Conservation (phyloP, 2,888 invertebrate genomes). For the Coelinius sp. region DNA sequence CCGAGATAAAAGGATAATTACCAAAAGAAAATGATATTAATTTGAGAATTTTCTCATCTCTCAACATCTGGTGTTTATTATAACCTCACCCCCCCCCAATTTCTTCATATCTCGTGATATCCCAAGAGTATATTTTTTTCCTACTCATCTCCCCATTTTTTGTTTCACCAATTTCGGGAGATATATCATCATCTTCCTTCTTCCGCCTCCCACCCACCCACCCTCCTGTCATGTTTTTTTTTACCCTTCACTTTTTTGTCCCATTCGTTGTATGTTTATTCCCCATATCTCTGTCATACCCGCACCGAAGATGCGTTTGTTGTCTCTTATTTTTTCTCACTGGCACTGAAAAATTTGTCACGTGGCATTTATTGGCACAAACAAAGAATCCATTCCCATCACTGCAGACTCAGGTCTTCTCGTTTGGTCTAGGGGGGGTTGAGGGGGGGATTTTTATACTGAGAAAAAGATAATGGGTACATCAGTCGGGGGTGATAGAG, state of each 20-base stretch:
- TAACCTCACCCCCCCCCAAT: too few species aligned
- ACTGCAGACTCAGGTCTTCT: slow-evolving; percentile 9
- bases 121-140: not conserved
- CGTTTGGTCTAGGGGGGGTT: slow-evolving; percentile 6
- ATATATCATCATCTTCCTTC: slow-evolving; percentile 26
- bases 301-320: slow-evolving; percentile 13
- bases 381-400: slow-evolving; percentile 21
- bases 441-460: not conserved
- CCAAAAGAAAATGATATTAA: too few species aligned
- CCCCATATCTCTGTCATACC: not conserved
- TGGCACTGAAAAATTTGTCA: slow-evolving; percentile 37
- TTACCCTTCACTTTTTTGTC: slow-evolving; percentile 1
- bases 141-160: not conserved
- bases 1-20: too few species aligned
- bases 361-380: slow-evolving; percentile 40
- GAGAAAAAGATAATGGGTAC: slow-evolving; percentile 16
- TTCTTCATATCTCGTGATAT: too few species aligned
- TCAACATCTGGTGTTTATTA: too few species aligned
- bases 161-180: not conserved
- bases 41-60: too few species aligned
- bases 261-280: slow-evolving; percentile 18
- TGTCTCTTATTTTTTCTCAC: slow-evolving; percentile 24
- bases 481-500: slow-evolving; percentile 20
- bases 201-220: slow-evolving; percentile 6
- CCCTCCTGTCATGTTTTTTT: slow-evolving; percentile 4